These are phyloP conservation scores for Phaonia tiefii DNA, from an alignment of 2,888 invertebrate genomes.

Conservation along the genomic window DNA sequence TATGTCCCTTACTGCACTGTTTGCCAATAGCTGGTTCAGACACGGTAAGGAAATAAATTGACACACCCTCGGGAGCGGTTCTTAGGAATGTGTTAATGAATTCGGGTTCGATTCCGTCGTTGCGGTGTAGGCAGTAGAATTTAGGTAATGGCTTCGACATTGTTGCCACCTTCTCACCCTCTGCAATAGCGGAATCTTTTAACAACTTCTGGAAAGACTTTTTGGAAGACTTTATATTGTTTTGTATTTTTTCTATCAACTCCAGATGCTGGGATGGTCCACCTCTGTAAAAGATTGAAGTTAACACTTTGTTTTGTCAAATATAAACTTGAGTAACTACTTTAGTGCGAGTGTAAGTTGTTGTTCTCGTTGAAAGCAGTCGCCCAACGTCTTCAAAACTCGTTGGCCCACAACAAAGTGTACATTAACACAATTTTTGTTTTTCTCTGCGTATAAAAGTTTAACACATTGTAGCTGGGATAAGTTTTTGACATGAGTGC, in stretches of 20 bases:
- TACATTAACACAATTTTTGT: slow-evolving; percentile 85
- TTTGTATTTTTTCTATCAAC: slow-evolving; percentile 88
- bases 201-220: slow-evolving; percentile 86
- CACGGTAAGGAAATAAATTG: slow-evolving; percentile 85
- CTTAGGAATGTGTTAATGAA: slow-evolving; percentile 87
- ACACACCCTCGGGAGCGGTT: slow-evolving; percentile 82
- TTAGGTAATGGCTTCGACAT: slow-evolving; percentile 83
- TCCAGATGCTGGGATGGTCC: slow-evolving; percentile 87
- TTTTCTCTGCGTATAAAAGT: slow-evolving; percentile 86
- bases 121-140: slow-evolving; percentile 84
- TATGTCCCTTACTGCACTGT: slow-evolving; percentile 81
- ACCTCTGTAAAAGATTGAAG: slow-evolving; percentile 81
- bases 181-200: slow-evolving; percentile 86
- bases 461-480: slow-evolving; percentile 86
- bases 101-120: slow-evolving; percentile 88
- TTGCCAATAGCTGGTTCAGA: slow-evolving; percentile 81
- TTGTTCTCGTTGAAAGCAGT: slow-evolving; percentile 85
- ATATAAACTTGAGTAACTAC: slow-evolving; percentile 81
- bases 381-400: slow-evolving; percentile 84
- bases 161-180: slow-evolving; percentile 83
- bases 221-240: slow-evolving; percentile 84
- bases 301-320: background rate
- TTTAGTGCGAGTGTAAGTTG: slow-evolving; percentile 86
- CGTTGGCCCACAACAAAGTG: slow-evolving; percentile 89
- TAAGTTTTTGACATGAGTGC: slow-evolving; percentile 91